Conservation (phyloP, 2,888 invertebrate species). For the Cylloceria caligata region DNA sequence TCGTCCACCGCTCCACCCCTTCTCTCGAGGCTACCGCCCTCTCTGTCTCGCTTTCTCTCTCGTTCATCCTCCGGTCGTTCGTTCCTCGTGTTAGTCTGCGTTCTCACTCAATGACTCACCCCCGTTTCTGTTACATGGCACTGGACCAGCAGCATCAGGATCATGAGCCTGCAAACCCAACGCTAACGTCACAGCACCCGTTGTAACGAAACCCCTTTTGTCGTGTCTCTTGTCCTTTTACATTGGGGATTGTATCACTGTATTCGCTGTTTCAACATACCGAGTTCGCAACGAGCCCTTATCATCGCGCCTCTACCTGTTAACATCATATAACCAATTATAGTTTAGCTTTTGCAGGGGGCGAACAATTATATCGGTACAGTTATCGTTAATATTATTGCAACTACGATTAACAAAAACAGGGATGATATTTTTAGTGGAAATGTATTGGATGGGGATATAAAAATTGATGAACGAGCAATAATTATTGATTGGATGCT, state of each 20-base stretch:
- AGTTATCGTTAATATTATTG: constrained; percentile 2
- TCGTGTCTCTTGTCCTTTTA: neutral
- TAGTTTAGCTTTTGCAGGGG: constrained; percentile 3
- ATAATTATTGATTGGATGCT: neutral
- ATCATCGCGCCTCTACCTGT: neutral
- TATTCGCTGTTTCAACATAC: neutral
- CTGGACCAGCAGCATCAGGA: constrained; percentile 13
- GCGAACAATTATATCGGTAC: constrained; percentile 19
- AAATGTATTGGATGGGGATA: no score
- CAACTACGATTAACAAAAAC: neutral
- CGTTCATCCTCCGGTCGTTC: constrained; percentile 20
- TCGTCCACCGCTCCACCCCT: constrained; percentile 54
- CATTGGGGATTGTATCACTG: neutral
- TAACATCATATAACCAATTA: constrained; percentile 25
- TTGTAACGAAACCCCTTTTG: constrained; percentile 11
- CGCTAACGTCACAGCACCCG: constrained; percentile 34
- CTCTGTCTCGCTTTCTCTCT: constrained; percentile 33
- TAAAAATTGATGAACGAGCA: neutral
- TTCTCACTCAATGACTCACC: constrained; percentile 33
- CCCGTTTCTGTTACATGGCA: constrained; percentile 31
- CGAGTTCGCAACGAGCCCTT: constrained; percentile 11
- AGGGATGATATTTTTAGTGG: no score
- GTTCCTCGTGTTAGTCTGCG: constrained; percentile 37
- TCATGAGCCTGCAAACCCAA: constrained; percentile 38
- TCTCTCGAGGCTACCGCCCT: constrained; percentile 50